Evolutionary conservation across 2,113 vertebrate genomes (phyloP).

Genomic region (Chlorodrepanis virens): DNA sequence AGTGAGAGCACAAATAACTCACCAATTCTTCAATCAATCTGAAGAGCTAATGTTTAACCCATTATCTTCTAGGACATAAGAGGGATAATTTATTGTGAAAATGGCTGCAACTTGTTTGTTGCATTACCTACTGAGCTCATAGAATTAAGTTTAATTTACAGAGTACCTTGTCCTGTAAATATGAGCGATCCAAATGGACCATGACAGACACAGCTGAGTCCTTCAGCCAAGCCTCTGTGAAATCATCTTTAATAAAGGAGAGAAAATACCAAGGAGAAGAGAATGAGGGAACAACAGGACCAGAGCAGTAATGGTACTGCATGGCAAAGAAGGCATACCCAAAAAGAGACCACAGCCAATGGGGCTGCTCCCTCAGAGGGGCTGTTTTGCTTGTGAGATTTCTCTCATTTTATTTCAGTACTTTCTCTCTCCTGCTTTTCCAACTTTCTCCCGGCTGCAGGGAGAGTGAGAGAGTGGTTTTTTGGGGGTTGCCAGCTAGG

Average conservation of each 20-base stretch:
- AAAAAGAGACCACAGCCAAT: accelerated
- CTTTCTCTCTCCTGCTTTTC: not conserved
- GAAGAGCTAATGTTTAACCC: not conserved
- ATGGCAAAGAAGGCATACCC: not conserved
- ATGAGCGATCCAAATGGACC: accelerated
- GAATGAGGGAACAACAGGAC: accelerated
- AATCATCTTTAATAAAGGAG: not conserved
- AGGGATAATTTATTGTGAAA: not conserved
- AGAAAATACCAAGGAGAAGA: not conserved
- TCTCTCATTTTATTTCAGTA: not conserved
- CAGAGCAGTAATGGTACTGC: not conserved
- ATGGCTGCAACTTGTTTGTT: not conserved
- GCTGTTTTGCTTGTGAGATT: not conserved
- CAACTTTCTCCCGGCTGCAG: not conserved
- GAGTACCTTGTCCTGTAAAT: not conserved
- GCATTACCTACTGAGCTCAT: not conserved
- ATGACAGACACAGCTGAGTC: not conserved
- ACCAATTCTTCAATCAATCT: not conserved
- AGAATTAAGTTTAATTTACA: not conserved
- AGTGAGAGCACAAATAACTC: not conserved
- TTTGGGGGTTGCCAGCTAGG: not conserved
- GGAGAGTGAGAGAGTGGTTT: accelerated
- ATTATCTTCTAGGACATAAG: not conserved
- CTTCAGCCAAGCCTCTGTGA: not conserved
- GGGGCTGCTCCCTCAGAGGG: not conserved